Base-by-base conservation (phyloP, 2,888 invertebrate genomes). In the Hirudinaria manillensis region DNA sequence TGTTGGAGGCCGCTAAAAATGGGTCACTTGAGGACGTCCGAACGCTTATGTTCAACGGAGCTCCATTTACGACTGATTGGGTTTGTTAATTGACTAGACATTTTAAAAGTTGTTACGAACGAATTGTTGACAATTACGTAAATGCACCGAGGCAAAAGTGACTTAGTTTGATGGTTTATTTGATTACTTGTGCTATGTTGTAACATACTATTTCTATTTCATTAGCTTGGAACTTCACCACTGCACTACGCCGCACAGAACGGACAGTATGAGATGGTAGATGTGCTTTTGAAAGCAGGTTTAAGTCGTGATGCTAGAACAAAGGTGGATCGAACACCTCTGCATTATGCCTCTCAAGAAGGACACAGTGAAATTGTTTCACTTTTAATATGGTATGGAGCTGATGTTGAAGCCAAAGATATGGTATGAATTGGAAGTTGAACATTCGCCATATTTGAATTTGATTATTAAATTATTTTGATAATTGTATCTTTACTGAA, bases 31-130 rank as follows among this genome's bases (percentile, higher is more conserved):
- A 89, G 77, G 89, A 89, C 79, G 92, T 94, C 32, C 88, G 91
- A 77, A 88, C 89, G 67, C 89, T 94, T 76, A 90, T 95, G 89
- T 89, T 90, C 38, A 90, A 90, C 85, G 94, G 95, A 70, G 94
- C 94, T 70, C 93, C 94, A 36, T 94, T 95, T 83, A 92, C 92
- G 16, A 91, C 94, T 2, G 94, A 95, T 86, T 94, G 94, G 93
- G 93, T 93, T 86, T 82, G 84, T 82, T 75, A n/a, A 29, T 34
- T 76, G 27, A 36, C 32, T 27, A 24, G 21, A 34, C 6, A 36
- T 29, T 32, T 32, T 1, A 24, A 45, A 45, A 68, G 24, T 65
- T 21, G 65, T 74, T 24, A 34, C n/a, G n/a, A 36, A 61, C 16
- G 21, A 21, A 45, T 10, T n/a, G 4, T 70, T n/a, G n/a, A 45